Conservation (phyloP, 2,797 vertebrate genomes). For the Acipenser ruthenus region DNA sequence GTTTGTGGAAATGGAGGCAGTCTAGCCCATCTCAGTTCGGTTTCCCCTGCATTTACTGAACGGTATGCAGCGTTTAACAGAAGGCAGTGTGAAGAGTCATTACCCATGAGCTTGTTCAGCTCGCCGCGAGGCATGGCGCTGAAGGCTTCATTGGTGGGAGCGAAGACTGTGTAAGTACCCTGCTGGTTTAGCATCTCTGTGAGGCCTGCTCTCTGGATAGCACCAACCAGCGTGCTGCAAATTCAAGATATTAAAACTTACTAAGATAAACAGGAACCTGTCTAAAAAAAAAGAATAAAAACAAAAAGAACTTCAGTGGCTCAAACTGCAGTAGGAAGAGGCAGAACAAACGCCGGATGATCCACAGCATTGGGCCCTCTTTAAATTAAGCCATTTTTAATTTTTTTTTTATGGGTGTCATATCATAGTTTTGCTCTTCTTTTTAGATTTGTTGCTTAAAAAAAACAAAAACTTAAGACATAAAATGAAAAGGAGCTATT, state of each 20-base stretch:
- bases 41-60: not conserved
- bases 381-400: no score
- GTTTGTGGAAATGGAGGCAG: not conserved
- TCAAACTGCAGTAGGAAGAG: no score
- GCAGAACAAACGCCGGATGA: no score
- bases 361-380: no score
- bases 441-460: no score
- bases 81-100: slow-evolving; percentile 14
- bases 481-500: no score
- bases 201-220: slow-evolving; percentile 83
- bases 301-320: not conserved
- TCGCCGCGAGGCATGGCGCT: slow-evolving; percentile 59
- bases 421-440: no score
- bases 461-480: no score
- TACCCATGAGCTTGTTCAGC: slow-evolving; percentile 74
- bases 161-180: slow-evolving; percentile 79
- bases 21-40: not conserved
- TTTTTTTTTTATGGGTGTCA: no score
- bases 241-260: slow-evolving; percentile 5
- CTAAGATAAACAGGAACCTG: not conserved
- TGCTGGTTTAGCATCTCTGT: slow-evolving; percentile 86
- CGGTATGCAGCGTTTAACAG: not conserved
- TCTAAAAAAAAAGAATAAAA: not conserved
- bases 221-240: slow-evolving; percentile 76
- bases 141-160: slow-evolving; percentile 84